Evolutionary conservation across 1,140 invertebrate genomes (phyloP).

Genomic region (Ceratosolen fusciceps): DNA sequence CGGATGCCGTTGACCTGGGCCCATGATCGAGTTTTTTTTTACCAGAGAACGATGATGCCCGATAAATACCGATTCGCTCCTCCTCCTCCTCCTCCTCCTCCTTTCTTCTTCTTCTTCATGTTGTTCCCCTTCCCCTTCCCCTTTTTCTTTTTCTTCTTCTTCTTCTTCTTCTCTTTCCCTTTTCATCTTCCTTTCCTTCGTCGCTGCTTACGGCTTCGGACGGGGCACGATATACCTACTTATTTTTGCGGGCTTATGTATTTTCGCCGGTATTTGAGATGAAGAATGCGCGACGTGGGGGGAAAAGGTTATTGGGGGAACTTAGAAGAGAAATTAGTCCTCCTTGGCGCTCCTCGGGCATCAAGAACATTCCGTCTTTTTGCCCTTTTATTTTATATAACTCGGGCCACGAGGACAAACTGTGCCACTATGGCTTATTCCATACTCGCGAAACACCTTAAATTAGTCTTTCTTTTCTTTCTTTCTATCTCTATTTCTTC

Average conservation of each 20-base stretch:
- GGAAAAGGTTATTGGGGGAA: background rate
- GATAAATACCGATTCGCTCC: conserved; percentile 13
- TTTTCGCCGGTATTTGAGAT: background rate
- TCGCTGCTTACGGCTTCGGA: background rate
- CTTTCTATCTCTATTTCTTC: no score
- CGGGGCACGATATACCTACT: background rate
- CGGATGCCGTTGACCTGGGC: conserved; percentile 39
- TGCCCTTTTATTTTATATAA: background rate
- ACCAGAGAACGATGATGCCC: conserved; percentile 2
- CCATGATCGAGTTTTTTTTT: conserved; percentile 39
- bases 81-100: background rate
- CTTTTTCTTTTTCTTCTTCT: background rate
- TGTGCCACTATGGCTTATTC: background rate
- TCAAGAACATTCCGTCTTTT: background rate
- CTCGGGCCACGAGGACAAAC: background rate
- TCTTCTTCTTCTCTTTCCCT: background rate
- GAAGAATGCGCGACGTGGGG: background rate
- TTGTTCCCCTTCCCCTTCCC: background rate
- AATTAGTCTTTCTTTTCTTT: background rate
- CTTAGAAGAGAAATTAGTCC: background rate
- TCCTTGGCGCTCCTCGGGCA: background rate
- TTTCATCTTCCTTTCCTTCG: background rate
- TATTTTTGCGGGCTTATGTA: background rate
- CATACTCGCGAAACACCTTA: background rate
- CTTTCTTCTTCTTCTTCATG: background rate